Conservation (phyloP, 2,797 vertebrate genomes). For the Meriones psammophilus region DNA sequence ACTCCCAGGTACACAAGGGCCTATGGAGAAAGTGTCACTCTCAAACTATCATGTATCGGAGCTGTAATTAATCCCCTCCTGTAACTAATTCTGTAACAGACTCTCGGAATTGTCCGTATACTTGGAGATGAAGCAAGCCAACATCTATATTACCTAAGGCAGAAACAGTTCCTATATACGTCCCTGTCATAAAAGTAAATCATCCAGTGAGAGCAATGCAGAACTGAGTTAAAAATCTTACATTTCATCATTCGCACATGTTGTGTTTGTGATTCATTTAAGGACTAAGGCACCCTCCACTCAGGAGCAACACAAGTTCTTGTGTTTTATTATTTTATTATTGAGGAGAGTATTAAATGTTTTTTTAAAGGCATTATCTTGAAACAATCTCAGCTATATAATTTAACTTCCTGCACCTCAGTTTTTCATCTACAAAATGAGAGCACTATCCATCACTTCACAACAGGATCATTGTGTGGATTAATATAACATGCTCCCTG, state of each 20-base stretch:
- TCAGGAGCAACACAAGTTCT: background rate
- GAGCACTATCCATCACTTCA: background rate
- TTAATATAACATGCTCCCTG: background rate
- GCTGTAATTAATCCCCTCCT: background rate
- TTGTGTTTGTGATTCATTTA: background rate
- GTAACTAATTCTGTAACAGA: background rate
- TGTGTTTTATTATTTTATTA: background rate
- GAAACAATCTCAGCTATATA: conserved; percentile 7
- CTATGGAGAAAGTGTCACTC: background rate
- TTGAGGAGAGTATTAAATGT: background rate
- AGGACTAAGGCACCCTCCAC: background rate
- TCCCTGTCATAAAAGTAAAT: conserved; percentile 51
- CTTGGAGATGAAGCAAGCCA: background rate
- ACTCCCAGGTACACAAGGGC: conserved; percentile 12
- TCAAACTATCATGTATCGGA: background rate
- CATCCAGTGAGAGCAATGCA: background rate
- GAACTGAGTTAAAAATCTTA: background rate
- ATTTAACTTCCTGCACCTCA: conserved; percentile 34
- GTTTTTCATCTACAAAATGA: conserved; percentile 65
- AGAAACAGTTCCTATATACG: background rate
- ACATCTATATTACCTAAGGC: background rate
- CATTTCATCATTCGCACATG: background rate
- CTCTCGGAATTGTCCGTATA: conserved; percentile 52
- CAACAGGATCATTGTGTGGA: background rate
- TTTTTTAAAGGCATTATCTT: background rate